phyloP scores from a whole-genome alignment of 2,888 invertebrate genomes.

The Limnephilus auricula region DNA sequence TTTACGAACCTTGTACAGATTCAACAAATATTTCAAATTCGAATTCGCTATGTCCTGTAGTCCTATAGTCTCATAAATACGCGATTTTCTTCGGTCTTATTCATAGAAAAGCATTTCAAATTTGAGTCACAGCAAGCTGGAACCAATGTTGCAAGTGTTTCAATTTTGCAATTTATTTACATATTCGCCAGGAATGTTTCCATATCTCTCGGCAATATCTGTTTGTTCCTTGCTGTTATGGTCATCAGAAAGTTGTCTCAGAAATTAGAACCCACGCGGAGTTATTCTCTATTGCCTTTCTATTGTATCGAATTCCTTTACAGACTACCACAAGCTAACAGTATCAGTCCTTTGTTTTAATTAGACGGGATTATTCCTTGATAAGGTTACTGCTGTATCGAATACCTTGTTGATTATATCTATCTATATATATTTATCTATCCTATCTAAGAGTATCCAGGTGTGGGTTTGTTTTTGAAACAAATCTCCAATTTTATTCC shows the following conservation, averaged over 20 bases:
- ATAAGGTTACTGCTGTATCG: not conserved
- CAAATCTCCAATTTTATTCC: too few relatives aligned
- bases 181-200: not conserved
- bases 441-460: too few relatives aligned
- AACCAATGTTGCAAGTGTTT: not conserved
- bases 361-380: not conserved
- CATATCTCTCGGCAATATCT: constrained; percentile 22
- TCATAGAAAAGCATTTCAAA: not conserved
- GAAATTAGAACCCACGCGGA: not conserved
- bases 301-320: not conserved
- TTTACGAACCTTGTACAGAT: too few relatives aligned
- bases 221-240: constrained; percentile 12
- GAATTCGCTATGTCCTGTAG: not conserved
- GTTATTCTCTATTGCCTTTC: not conserved
- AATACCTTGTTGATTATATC: not conserved
- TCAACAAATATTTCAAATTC: too few relatives aligned
- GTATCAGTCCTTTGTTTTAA: not conserved
- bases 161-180: not conserved
- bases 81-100: not conserved
- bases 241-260: not conserved
- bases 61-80: not conserved
- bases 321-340: not conserved
- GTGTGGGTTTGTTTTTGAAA: too few relatives aligned
- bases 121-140: not conserved
- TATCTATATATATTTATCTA: too few relatives aligned